Percentiles rank a stretch among this genome's conserved stretches.
Evolutionary conservation across 2,888 invertebrate species (phyloP).

Genomic region (Stramonita haemastoma): DNA sequence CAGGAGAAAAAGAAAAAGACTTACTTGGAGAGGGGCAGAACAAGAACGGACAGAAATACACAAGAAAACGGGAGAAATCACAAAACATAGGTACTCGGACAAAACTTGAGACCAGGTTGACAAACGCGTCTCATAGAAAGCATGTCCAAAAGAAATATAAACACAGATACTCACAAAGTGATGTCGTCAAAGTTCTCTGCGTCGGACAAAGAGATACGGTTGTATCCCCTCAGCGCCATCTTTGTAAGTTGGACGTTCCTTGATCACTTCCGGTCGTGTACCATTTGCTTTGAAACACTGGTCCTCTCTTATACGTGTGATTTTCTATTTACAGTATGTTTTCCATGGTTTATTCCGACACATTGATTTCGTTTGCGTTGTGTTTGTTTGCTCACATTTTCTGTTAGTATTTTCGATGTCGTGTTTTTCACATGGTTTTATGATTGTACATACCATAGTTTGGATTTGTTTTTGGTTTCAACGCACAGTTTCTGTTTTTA

Average conservation of each 20-base stretch:
- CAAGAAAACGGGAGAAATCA: not conserved
- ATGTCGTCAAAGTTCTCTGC: conserved; percentile 57
- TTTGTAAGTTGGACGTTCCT: conserved; percentile 26
- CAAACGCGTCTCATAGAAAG: not conserved
- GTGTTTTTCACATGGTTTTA: too few species aligned
- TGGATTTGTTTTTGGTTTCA: too few species aligned
- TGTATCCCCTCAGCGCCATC: conserved; percentile 55
- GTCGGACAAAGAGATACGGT: conserved; percentile 55
- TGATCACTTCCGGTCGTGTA: not conserved
- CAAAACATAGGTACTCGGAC: not conserved
- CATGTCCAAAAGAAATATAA: not conserved
- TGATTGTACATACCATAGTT: too few species aligned
- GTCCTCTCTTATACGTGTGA: too few species aligned
- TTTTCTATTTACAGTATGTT: too few species aligned
- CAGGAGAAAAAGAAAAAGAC: too few species aligned
- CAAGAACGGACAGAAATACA: not conserved
- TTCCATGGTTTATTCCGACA: too few species aligned
- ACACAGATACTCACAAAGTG: conserved; percentile 48
- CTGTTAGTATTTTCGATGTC: too few species aligned
- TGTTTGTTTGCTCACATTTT: too few species aligned
- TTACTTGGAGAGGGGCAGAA: too few species aligned
- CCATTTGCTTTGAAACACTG: not conserved
- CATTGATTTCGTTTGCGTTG: too few species aligned
- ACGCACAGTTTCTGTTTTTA: not conserved
- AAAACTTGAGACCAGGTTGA: not conserved